These are phyloP conservation scores for Podarcis muralis DNA, from an alignment of 2,113 vertebrate genomes.

Conservation along the genomic window DNA sequence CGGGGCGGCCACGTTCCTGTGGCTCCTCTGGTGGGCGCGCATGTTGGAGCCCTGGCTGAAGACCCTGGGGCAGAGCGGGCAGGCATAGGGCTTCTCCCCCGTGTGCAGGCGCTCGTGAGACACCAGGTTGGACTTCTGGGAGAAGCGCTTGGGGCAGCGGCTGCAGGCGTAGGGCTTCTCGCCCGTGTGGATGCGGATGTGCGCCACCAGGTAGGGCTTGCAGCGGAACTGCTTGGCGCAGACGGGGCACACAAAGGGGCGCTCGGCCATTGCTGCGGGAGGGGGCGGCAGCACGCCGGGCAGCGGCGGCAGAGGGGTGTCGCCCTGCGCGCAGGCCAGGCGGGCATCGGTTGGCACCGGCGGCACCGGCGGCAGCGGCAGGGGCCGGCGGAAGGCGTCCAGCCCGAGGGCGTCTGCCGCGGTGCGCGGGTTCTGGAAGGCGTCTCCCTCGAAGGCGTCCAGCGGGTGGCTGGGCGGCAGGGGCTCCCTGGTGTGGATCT, in stretches of 20 bases:
- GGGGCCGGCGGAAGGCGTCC: background rate
- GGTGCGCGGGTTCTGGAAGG: conserved; percentile 76
- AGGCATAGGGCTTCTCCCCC: conserved; percentile 67
- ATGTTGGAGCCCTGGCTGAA: conserved; percentile 74
- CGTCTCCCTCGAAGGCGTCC: conserved; percentile 72
- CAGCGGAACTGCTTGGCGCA: conserved; percentile 27
- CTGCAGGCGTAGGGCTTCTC: conserved; percentile 38
- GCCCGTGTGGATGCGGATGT: conserved; percentile 34
- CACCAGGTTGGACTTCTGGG: conserved; percentile 24
- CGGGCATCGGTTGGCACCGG: background rate
- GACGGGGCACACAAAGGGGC: conserved; percentile 20
- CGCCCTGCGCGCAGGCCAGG: background rate
- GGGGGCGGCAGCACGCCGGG: conserved; percentile 73
- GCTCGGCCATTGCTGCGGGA: conserved; percentile 52
- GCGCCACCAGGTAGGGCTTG: conserved; percentile 26
- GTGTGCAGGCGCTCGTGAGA: conserved; percentile 71
- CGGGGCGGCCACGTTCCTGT: background rate
- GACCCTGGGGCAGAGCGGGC: conserved; percentile 63
- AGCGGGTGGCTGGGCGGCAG: conserved; percentile 62
- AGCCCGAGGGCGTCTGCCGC: conserved; percentile 67
- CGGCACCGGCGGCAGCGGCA: background rate
- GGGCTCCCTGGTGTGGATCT: conserved; percentile 64
- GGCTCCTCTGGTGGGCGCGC: conserved; percentile 70
- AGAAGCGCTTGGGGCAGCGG: conserved; percentile 33
- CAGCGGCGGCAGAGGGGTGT: conserved; percentile 42